Base-by-base conservation (phyloP, 1,140 invertebrate species). In the Ostrea denselamellosa region DNA sequence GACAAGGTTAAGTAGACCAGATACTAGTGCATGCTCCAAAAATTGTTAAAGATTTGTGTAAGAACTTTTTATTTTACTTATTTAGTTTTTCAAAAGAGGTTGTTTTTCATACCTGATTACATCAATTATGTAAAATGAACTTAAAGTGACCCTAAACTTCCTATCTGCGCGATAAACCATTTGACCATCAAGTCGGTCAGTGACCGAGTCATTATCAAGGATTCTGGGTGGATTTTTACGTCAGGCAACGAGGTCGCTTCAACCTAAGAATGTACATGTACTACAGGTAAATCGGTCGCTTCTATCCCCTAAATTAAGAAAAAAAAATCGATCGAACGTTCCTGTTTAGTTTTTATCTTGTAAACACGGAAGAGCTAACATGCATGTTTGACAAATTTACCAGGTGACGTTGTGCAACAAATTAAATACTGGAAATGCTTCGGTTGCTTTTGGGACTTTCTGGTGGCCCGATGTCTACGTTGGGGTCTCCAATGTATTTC, bases 131-230 rank as follows among this genome's bases (percentile, higher is more conserved):
- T 17, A 62, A 19, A 62, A 62, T 19, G 56, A 19, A 62, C 56
- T 62, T n/a, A n/a, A 17, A 19, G 5, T 19, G 12, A 62, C 19
- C 56, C 12, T 58, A 19, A 58, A 58, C 56, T 58, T 0, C 8
- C 17, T 7, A 62, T 19, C 56, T 62, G 28, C 28, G 17, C 5
- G 8, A 71, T 14, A 34, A 7, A 71, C 56, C 8, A 77, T 34
- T 28, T 77, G 68, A 28, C 68, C 10, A 77, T 77, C 68, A 77
- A 77, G 28, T 77, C 68, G 68, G 68, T 77, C 68, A 25, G 68
- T 28, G 68, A 34, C 68, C 68, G 28, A 25, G 68, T 77, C 68
- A 77, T 28, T 28, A 77, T 34, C 68, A 25, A 77, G 68, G 28
- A 77, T 77, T 28, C 68, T 25, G 22, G 22, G 22, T 25, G 25